Evolutionary conservation across 1,140 invertebrate species (phyloP), one percentile per base, ranked within the genome.

Genomic region (Popillia japonica): DNA sequence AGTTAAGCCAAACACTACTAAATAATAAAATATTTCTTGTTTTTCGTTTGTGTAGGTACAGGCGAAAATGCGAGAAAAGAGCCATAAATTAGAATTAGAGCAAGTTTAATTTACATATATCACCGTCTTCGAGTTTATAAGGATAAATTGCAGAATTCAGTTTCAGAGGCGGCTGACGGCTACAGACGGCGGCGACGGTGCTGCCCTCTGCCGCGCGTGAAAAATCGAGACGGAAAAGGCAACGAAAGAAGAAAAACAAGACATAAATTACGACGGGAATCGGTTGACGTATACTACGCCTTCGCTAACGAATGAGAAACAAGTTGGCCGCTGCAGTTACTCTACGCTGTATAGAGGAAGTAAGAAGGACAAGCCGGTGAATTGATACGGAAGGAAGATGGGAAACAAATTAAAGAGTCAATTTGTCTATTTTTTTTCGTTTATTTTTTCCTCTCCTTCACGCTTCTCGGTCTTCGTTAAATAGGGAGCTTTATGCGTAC

Each of bases 241-340:
- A 55, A 17, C 48, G 48, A 55, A 55, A 55, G 48, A 55, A 55
- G 48, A 55, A 55, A 55, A 55, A 55, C 48, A 55, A 55, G 48
- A 55, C 48, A 55, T 55, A 55, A 55, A 55, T 55, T 55, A 55
- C 17, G 14, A 7, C 44, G 14, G 14, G 48, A 55, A n/a, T 6
- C 48, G 48, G 48, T 55, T 55, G 48, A 55, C 48, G 48, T 17
- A 17, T 48, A 48, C 27, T 55, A 55, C 48, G 48, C 48, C n/a
- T 55, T 55, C 48, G 48, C 48, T 55, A 55, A 55, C 48, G 48
- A 55, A 55, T 55, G 14, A 14, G 17, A 17, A 55, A 55, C 14
- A n/a, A 55, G 48, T 17, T 6, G n/a, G 14, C 42, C 42, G 48
- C 48, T 17, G 48, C 14, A 0, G 48, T 14, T n/a, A 34, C 27